Evolutionary conservation across 2,113 vertebrate species (phyloP).

Genomic region (Elgaria multicarinata): DNA sequence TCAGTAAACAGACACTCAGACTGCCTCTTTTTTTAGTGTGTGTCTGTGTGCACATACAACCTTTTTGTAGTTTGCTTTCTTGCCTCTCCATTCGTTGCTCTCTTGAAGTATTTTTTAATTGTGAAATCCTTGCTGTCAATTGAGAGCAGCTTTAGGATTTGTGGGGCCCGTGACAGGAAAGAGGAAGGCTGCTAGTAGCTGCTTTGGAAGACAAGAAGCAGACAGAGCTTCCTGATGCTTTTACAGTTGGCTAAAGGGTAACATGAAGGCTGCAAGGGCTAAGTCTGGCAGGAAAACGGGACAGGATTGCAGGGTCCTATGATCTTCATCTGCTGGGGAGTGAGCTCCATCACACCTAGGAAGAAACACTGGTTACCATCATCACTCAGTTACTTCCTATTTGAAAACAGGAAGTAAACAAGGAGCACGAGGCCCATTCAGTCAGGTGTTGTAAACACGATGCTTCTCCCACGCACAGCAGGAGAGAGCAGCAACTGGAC

Average conservation of each 20-base stretch:
- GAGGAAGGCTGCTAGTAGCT: neutral
- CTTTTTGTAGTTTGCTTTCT: conserved; percentile 4
- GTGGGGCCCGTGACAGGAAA: neutral
- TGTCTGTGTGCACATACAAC: neutral
- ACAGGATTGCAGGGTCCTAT: neutral
- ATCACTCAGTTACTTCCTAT: too few species aligned
- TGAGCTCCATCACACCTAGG: too few species aligned
- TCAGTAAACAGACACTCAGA: neutral
- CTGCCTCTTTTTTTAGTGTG: conserved; percentile 14
- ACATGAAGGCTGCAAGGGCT: neutral
- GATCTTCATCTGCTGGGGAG: neutral
- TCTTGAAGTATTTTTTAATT: neutral
- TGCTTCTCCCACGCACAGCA: too few species aligned
- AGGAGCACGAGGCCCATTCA: too few species aligned
- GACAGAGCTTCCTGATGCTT: neutral
- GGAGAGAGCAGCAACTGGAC: too few species aligned
- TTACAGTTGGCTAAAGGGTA: neutral
- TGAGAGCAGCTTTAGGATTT: conserved; percentile 3
- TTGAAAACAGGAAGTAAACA: too few species aligned
- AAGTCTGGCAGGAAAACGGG: too few species aligned
- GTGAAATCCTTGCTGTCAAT: conserved; percentile 19
- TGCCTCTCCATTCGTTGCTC: neutral
- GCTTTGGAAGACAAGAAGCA: neutral
- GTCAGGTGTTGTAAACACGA: too few species aligned
- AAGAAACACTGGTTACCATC: too few species aligned